Percentiles rank a stretch among this genome's conserved stretches.
Conservation (phyloP, 2,797 vertebrate genomes). For the Helarctos malayanus region DNA sequence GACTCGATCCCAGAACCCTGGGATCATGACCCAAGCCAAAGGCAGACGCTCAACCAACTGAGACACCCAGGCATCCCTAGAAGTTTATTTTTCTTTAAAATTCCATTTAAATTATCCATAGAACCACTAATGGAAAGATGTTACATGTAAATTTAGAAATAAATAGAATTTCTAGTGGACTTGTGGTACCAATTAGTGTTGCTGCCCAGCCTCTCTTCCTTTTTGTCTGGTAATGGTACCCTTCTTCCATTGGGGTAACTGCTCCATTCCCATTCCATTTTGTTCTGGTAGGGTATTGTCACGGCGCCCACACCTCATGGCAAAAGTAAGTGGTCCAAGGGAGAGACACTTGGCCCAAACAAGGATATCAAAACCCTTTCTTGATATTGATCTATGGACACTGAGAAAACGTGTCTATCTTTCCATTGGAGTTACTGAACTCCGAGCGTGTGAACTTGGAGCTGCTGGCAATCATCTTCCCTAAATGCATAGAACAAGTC, state of each 20-base stretch:
- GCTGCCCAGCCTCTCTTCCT: neutral
- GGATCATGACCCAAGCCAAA: no score
- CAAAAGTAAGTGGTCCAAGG: neutral
- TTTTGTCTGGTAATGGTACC: neutral
- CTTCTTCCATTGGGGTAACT: neutral
- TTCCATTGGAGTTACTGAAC: neutral
- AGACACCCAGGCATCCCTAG: no score
- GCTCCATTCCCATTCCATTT: neutral
- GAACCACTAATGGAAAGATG: neutral
- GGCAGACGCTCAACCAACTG: no score
- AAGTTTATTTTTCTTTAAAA: neutral
- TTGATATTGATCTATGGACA: neutral
- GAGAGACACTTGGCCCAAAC: neutral
- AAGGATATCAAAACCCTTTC: neutral
- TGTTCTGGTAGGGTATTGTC: neutral
- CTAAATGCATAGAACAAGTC: neutral
- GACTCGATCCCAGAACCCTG: no score
- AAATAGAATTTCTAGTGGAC: neutral
- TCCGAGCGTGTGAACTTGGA: neutral
- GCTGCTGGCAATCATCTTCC: neutral
- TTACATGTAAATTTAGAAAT: neutral
- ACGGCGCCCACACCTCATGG: neutral
- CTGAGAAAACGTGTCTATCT: neutral
- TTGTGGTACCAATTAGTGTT: neutral
- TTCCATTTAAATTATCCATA: neutral